phyloP scores from a whole-genome alignment of 2,888 invertebrate species.

The Slavum lentiscoides region DNA sequence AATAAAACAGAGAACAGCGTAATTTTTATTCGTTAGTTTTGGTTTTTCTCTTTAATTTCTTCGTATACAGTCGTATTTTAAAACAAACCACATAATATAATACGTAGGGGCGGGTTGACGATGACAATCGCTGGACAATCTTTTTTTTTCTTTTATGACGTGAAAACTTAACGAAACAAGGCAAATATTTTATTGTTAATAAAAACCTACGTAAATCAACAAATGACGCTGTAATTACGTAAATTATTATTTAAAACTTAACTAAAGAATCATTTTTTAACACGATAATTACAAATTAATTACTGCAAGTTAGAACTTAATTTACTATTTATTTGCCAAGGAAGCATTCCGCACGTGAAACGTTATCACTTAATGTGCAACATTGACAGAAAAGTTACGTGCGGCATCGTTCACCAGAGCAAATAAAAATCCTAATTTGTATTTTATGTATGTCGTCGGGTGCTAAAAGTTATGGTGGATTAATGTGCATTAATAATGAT shows the following conservation, averaged over 20 bases:
- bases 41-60: not conserved
- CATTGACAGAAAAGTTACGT: not conserved
- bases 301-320: slow-evolving; percentile 23
- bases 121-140: not conserved
- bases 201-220: slow-evolving; percentile 22
- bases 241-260: slow-evolving; percentile 36
- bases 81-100: not conserved
- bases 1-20: slow-evolving; percentile 20
- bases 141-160: slow-evolving; percentile 22
- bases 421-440: slow-evolving; percentile 30
- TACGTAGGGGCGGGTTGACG: not conserved
- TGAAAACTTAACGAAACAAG: slow-evolving; percentile 47
- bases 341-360: not conserved
- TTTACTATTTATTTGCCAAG: slow-evolving; percentile 10
- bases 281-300: slow-evolving; percentile 2
- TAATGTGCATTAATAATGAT: slow-evolving; percentile 40
- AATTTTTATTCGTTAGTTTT: not conserved
- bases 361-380: not conserved
- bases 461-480: slow-evolving; percentile 45
- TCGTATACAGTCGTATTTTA: slow-evolving; percentile 21
- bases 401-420: slow-evolving; percentile 7
- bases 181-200: slow-evolving; percentile 28
- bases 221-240: slow-evolving; percentile 17
- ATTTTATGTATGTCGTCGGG: slow-evolving; percentile 16
- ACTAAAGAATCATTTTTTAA: slow-evolving; percentile 32